Conservation (phyloP, 2,113 vertebrate species). For the Oryctolagus cuniculus region DNA sequence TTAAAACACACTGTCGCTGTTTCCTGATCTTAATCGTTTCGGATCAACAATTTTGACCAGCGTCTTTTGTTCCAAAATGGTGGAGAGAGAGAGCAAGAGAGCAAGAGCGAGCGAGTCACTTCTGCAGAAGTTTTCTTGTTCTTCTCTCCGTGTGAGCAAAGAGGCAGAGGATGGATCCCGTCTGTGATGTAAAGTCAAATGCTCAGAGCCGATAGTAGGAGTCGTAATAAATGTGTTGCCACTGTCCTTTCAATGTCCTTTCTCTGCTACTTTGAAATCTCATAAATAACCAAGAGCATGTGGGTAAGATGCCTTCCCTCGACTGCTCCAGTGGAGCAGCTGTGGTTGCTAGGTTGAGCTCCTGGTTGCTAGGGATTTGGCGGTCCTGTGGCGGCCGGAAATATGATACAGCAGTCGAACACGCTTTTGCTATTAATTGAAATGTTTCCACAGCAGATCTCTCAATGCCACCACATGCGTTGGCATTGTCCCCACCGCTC, state of each 20-base stretch:
- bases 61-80: neutral
- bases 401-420: slow-evolving; percentile 64
- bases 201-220: neutral
- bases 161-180: neutral
- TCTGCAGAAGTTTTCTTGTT: neutral
- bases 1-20: neutral
- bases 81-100: neutral
- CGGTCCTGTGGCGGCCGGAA: slow-evolving; percentile 69
- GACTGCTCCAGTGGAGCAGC: neutral
- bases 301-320: slow-evolving; percentile 18
- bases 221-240: neutral
- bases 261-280: slow-evolving; percentile 68
- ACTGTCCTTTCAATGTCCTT: slow-evolving; percentile 61
- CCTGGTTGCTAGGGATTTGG: slow-evolving; percentile 80
- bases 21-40: neutral
- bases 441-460: slow-evolving; percentile 7
- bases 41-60: neutral
- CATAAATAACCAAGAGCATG: slow-evolving; percentile 65
- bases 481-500: rapidly evolving
- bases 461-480: neutral
- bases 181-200: slow-evolving; percentile 36
- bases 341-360: slow-evolving; percentile 78
- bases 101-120: neutral
- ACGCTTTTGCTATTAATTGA: slow-evolving; percentile 70
- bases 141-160: neutral